Conservation (phyloP, 2,797 vertebrate species). For the Otolemur crassicaudatus region DNA sequence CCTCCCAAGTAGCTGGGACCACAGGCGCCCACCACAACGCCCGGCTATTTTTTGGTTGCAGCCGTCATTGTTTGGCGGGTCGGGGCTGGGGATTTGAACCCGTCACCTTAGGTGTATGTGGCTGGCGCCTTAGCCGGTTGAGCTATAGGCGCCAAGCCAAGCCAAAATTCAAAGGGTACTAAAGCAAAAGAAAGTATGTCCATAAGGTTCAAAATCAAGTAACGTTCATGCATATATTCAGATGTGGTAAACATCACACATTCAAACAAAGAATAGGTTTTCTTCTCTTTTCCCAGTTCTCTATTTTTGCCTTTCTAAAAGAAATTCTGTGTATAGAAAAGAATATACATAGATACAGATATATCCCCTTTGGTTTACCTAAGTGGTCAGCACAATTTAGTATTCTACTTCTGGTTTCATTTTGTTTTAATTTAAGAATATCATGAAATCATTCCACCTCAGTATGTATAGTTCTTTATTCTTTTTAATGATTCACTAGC, state of each 20-base stretch:
- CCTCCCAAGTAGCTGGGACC: no score
- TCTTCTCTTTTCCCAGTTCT: background rate
- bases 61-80: no score
- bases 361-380: background rate
- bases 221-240: background rate
- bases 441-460: background rate
- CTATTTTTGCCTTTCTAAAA: background rate
- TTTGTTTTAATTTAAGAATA: slow-evolving; percentile 13
- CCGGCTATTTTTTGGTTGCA: no score
- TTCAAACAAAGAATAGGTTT: background rate
- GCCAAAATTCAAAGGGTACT: background rate
- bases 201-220: background rate
- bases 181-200: background rate
- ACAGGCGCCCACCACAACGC: no score
- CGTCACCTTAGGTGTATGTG: no score
- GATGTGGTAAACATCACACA: background rate
- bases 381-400: background rate
- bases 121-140: no score
- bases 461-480: background rate
- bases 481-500: background rate
- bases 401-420: background rate
- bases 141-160: no score
- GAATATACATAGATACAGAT: background rate
- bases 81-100: no score
- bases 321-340: slow-evolving; percentile 24